phyloP scores from a whole-genome alignment of 2,888 invertebrate species.

The Synergus gifuensis region DNA sequence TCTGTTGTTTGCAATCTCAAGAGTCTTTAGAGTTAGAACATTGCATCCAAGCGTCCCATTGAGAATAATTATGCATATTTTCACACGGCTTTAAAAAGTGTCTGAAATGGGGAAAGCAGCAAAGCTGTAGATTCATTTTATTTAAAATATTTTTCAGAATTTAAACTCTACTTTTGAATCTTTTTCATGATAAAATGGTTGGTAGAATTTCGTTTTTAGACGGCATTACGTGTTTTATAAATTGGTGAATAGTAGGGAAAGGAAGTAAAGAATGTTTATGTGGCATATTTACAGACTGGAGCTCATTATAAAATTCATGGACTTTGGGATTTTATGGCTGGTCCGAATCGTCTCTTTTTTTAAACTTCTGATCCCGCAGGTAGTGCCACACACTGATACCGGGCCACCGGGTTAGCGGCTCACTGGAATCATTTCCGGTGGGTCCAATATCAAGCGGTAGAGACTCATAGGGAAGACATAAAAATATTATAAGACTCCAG shows the following conservation, averaged over 20 bases:
- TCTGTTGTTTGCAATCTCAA: background rate
- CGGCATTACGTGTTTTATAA: background rate
- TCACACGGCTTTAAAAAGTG: background rate
- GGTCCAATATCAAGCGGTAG: background rate
- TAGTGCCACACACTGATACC: constrained; percentile 16
- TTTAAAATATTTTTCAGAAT: too few relatives aligned
- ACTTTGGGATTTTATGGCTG: constrained; percentile 11
- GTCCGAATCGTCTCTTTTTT: background rate
- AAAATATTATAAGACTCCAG: background rate
- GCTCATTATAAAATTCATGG: constrained; percentile 16
- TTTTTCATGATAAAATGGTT: too few relatives aligned
- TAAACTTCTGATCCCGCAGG: background rate
- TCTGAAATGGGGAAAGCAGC: background rate
- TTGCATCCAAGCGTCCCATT: background rate
- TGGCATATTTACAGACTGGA: constrained; percentile 14
- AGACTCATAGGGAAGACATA: background rate
- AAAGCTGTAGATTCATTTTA: too few relatives aligned
- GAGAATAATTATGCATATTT: background rate
- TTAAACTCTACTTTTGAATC: too few relatives aligned
- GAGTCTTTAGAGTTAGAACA: background rate
- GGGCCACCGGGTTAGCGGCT: constrained; percentile 21
- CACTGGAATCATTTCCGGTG: background rate
- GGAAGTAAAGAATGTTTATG: background rate
- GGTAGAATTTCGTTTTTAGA: too few relatives aligned
- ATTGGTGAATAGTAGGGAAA: background rate